Evolutionary conservation across 1,140 invertebrate species (phyloP).

Genomic region (Achatina immaculata): DNA sequence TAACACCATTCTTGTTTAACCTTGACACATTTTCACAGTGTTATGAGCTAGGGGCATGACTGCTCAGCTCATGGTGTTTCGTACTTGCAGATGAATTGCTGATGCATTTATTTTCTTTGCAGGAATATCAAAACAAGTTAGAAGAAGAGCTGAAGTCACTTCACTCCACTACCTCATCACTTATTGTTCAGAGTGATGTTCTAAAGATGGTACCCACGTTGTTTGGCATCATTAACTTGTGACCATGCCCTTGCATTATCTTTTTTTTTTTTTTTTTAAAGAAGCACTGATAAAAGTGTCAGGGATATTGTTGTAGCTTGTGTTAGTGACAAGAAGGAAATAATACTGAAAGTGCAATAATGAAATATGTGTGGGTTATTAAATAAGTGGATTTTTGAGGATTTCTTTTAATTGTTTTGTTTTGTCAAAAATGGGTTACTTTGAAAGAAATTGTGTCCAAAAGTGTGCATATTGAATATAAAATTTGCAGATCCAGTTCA

Average conservation of each 20-base stretch:
- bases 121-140: slow-evolving; percentile 62
- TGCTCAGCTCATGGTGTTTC: no score
- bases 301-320: no score
- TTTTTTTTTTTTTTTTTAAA: neutral
- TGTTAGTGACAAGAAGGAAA: no score
- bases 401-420: neutral
- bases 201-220: slow-evolving; percentile 67
- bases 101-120: slow-evolving; percentile 34
- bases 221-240: slow-evolving; percentile 68
- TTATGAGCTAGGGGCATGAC: no score
- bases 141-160: slow-evolving; percentile 57
- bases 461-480: no score
- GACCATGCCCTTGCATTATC: neutral
- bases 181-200: slow-evolving; percentile 59
- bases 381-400: neutral
- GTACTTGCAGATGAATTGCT: no score
- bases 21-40: no score
- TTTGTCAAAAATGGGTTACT: neutral
- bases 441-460: neutral
- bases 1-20: no score
- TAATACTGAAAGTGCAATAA: no score
- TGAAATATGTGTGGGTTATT: no score
- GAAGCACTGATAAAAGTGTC: neutral
- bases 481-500: no score
- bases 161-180: slow-evolving; percentile 48